Percentiles rank a stretch among this genome's conserved stretches.
These are phyloP conservation scores for Chaetodon trifasciatus DNA, from an alignment of 2,797 vertebrate species.

Conservation along the genomic window DNA sequence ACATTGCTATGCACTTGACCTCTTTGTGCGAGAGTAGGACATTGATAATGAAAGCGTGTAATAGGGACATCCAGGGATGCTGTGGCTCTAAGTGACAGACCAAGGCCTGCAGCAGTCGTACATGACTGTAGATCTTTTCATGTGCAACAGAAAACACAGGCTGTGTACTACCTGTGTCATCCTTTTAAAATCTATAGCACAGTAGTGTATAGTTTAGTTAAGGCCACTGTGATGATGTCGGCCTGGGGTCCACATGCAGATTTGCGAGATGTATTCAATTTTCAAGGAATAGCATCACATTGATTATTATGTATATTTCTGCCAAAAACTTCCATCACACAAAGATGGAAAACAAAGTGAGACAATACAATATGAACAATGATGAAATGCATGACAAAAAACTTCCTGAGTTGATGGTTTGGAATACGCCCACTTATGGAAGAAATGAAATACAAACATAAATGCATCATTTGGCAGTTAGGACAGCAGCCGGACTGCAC, in stretches of 20 bases:
- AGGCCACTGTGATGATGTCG: not conserved
- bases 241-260: not conserved
- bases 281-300: constrained; percentile 13
- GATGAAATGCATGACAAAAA: constrained; percentile 69
- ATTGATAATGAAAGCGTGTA: constrained; percentile 76
- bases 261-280: constrained; percentile 2
- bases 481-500: constrained; percentile 74
- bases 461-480: constrained; percentile 77
- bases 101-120: constrained; percentile 46
- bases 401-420: constrained; percentile 73
- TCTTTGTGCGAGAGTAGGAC: constrained; percentile 73
- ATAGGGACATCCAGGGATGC: constrained; percentile 66
- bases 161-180: not conserved
- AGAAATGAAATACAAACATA: constrained; percentile 69
- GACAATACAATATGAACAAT: constrained; percentile 73
- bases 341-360: constrained; percentile 52
- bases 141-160: constrained; percentile 34
- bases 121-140: constrained; percentile 29
- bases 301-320: constrained; percentile 32
- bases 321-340: constrained; percentile 47
- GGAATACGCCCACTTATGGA: constrained; percentile 73
- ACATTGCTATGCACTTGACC: constrained; percentile 78
- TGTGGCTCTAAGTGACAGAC: constrained; percentile 57
- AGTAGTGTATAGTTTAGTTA: constrained; percentile 11
- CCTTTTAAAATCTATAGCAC: constrained; percentile 10